Base-by-base conservation (phyloP, 1,140 invertebrate species). In the Lordiphosa clarofinis region DNA sequence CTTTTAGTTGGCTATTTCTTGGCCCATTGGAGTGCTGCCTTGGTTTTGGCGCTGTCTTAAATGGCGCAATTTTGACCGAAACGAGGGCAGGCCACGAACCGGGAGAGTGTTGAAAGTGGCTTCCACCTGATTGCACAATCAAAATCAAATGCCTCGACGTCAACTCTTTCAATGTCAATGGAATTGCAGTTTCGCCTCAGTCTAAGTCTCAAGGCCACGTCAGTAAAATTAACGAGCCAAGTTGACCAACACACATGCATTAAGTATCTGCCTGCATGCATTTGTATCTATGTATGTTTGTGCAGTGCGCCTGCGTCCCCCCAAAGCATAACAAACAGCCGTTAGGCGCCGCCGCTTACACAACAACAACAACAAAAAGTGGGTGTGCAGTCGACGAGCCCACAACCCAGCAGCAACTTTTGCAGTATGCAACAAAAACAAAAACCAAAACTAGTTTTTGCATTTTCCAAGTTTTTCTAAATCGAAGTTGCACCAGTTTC, bases 81-180 rank as follows among this genome's bases (percentile, higher is more conserved):
- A 46, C 21, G 21, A 24, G 21, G 21, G 21, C 21, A 24, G 21
- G 21, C 21, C 21, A 24, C 21, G 4, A 24, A 24, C 21, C 21
- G 21, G 21, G 21, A 28, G n/a, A 57, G 12, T 15, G 28, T 10
- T 38, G 2, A 24, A 28, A 52, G 31, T 43, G 31, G 52, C 63
- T 56, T 55, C 54, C 42, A 58, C 21, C 52, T 70, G 49, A 61
- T 72, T 81, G 66, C 67, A 56, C 71, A 81, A 81, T 75, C 38
- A 33, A 56, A 55, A 42, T 21, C 54, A 35, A 61, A 53, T 24
- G 54, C 37, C 31, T 33, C 35, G 56, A 40, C 60, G 57, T 56
- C 74, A 56, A 44, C 56, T 72, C 62, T 81, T 84, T 81, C 76
- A 84, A 82, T 81, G 76, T 76, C 76, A 82, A 69, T 82, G 57